Base-by-base conservation (phyloP, 2,113 vertebrate species). In the Ciconia maguari region DNA sequence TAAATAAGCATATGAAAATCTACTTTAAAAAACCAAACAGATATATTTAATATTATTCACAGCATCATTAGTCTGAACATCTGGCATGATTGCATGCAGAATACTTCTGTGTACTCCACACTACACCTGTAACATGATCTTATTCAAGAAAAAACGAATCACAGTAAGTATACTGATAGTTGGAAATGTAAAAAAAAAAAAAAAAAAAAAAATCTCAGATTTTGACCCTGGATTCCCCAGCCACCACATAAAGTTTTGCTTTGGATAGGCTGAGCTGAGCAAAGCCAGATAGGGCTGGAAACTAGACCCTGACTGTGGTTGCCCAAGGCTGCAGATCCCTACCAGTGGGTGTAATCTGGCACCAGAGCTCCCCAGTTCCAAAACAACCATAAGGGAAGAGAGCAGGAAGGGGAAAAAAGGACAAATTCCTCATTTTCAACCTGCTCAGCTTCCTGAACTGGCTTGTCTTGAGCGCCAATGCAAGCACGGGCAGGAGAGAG, bases 401-500 rank as follows among this genome's bases (percentile, higher is more conserved):
- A 57, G 26, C 34, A 19, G 18, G 32, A 41, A 69, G 10, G 7
- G 6, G 7, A 0, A 3, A 52, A 60, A 71, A 42, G 30, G 46
- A 29, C 51, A 84, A 87, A 86, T 48, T 66, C 55, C 14, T 75
- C 36, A 41, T 62, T 82, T 92, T 94, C 57, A 79, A 12, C 27
- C 57, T 68, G 9, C 36, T 82, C 34, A 38, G 13, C 51, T 79
- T 82, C 85, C 87, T 70, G 36, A 66, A 16, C 24, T 57, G 51
- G 4, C 41, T 78, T 70, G 26, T 22, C 51, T 61, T 66, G 20
- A 44, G 24, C 7, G 2, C 41, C 26, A 41, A 6, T 36, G 42
- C n/a, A 71, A 38, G 27, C 4, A 3, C 0, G 0, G 21, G 25
- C 13, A 74, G 30, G 61, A 68, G 27, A 36, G 19, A 69, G 11